Base-by-base conservation (phyloP, 2,113 vertebrate genomes). In the Cettia cetti region DNA sequence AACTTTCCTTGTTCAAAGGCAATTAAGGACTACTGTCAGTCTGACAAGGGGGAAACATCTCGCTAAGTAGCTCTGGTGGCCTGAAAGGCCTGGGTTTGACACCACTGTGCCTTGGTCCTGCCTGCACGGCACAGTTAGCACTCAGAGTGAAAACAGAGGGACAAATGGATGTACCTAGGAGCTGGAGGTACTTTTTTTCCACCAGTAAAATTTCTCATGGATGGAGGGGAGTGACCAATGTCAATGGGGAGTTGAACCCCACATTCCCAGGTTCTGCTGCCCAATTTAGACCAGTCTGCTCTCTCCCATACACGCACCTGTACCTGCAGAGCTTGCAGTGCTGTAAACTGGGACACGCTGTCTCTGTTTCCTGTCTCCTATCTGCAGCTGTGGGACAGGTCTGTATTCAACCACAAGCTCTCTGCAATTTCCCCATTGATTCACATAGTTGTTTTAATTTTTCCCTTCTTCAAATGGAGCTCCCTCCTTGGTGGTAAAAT, bases 51-150 rank as follows among this genome's bases (percentile, higher is more conserved):
- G 24, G 35, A 31, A 56, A 5, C 40, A 53, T 76, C 61, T 94
- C 57, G 7, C 47, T 2, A 8, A 44, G 57, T 13, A 60, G 68
- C 19, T n/a, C 24, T 2, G 7, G n/a, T 86, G 45, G 20, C 52
- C 45, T 74, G 70, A 45, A 69, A 52, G 45, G 8, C 16, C 61
- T 33, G 33, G 6, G 9, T 27, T 89, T 65, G 42, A 31, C 21
- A 17, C 16, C 0, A 0, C 3, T 47, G 3, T 66, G 27, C 39
- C 27, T 37, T 13, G 47, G 52, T 84, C 72, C 52, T 90, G 61
- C 37, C 61, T 60, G 68, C 0, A 1, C 3, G 3, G 27, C 40
- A 27, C 1, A 1, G 23, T 53, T 68, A 82, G 37, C n/a, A 26
- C 40, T 23, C 28, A 7, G 56, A 56, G 42, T 59, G 52, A 40